Base-by-base conservation (phyloP, 2,113 vertebrate species). In the Choloepus hoffmanni region DNA sequence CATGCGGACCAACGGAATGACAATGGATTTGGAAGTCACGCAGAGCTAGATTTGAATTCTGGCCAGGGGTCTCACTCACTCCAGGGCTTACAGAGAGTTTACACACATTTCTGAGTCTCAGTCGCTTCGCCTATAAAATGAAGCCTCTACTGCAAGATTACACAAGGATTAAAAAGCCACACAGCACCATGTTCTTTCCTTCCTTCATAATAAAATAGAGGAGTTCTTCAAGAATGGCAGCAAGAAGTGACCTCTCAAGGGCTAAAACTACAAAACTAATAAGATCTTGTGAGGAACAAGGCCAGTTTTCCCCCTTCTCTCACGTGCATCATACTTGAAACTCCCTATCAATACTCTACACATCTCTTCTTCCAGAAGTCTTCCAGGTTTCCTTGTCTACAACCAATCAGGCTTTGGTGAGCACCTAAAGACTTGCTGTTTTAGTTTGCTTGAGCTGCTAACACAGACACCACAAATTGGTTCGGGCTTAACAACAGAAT, bases 11-110 rank as follows among this genome's bases (percentile, higher is more conserved):
- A 3, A 58, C 43, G 60, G 74, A 33, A 60, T 74, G 45, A 79
- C 48, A 72, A 3, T 65, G 55, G 79, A 92, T 58, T 62, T 95
- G 92, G 76, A 92, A 60, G 79, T 36, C 58, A 77, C 26, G 43
- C 48, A 45, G 88, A 40, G 23, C 40, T 30, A 1, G 33, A 19
- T 14, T 40, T 82, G 76, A 48, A 45, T 40, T 74, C 26, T 28
- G 48, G 58, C 24, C 84, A 10, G 33, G 65, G 28, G 33, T 9
- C 74, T 36, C 23, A 19, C 40, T 43, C 13, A 4, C 72, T 73
- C 9, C 40, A 8, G 36, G 40, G 48, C 28, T 85, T 5, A 26
- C 33, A 50, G 60, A 89, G 50, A 77, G 58, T 30, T 62, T 67
- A 85, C 19, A 58, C 89, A 55, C 28, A 85, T 68, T 62, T 68